phyloP scores from a whole-genome alignment of 2,888 invertebrate species.

The Brachypterus glaber region DNA sequence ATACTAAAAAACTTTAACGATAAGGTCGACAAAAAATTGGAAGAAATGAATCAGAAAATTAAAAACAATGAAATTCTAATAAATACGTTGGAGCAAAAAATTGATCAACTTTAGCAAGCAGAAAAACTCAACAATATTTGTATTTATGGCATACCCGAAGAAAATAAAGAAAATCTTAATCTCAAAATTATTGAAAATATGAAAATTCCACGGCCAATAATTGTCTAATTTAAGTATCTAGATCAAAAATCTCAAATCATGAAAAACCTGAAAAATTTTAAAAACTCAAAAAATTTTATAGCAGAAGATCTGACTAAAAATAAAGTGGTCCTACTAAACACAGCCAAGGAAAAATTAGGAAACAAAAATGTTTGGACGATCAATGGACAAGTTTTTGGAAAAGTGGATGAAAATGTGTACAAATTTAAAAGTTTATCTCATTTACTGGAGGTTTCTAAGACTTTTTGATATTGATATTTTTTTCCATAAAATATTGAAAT shows the following conservation, averaged over 20 bases:
- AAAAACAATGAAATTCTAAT: not conserved
- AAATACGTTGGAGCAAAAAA: too few relatives aligned
- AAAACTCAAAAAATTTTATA: not conserved
- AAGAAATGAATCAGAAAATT: not conserved
- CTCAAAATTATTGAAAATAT: not conserved
- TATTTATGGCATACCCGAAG: slow-evolving; percentile 1
- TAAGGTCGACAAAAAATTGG: not conserved
- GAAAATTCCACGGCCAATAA: not conserved
- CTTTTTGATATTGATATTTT: too few relatives aligned
- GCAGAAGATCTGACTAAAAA: not conserved
- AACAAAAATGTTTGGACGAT: slow-evolving; percentile 1
- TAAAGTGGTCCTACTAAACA: not conserved
- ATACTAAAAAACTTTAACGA: not conserved
- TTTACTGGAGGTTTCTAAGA: not conserved
- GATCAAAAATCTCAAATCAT: too few relatives aligned
- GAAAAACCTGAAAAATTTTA: not conserved
- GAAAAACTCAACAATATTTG: not conserved
- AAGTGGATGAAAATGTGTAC: not conserved
- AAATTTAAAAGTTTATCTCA: not conserved
- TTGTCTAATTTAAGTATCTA: too few relatives aligned
- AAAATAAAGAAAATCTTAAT: not conserved
- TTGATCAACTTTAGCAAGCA: not conserved
- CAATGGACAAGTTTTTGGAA: not conserved
- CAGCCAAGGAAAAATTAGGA: not conserved
- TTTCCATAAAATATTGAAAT: too few relatives aligned